A percentile compares a stretch with the other conserved stretches of the same genome.
Evolutionary conservation across 2,888 invertebrate species (phyloP).

Genomic region (Dolichopus griseipennis): DNA sequence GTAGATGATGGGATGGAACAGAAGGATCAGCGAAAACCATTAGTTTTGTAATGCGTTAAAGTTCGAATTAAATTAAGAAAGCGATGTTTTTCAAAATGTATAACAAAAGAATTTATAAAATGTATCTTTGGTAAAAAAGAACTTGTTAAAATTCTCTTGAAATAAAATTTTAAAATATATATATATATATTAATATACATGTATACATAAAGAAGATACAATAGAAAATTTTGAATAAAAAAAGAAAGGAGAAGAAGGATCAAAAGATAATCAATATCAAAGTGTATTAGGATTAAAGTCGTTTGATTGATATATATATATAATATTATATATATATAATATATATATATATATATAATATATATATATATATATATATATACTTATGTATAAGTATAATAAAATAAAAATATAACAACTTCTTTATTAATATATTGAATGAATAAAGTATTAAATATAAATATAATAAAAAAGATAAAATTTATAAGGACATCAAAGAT

Average conservation of each 20-base stretch:
- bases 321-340: too few relatives aligned
- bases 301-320: too few relatives aligned
- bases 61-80: not conserved
- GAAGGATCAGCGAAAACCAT: not conserved
- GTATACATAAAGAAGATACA: too few relatives aligned
- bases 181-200: not conserved
- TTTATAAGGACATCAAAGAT: too few relatives aligned
- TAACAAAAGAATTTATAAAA: not conserved
- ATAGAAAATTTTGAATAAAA: not conserved
- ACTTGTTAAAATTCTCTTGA: conserved; percentile 6
- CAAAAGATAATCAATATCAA: not conserved
- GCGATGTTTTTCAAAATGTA: too few relatives aligned
- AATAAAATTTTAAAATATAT: not conserved
- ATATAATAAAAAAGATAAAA: too few relatives aligned
- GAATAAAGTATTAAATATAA: too few relatives aligned
- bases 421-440: too few relatives aligned
- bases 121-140: not conserved
- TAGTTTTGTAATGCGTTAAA: not conserved
- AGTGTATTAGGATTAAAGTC: not conserved
- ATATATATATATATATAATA: too few relatives aligned
- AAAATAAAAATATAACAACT: too few relatives aligned
- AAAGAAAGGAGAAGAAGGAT: not conserved
- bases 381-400: too few relatives aligned
- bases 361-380: too few relatives aligned
- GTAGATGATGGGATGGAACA: not conserved